These are phyloP conservation scores for Cancer borealis DNA, from an alignment of 2,888 invertebrate species.

Conservation along the genomic window DNA sequence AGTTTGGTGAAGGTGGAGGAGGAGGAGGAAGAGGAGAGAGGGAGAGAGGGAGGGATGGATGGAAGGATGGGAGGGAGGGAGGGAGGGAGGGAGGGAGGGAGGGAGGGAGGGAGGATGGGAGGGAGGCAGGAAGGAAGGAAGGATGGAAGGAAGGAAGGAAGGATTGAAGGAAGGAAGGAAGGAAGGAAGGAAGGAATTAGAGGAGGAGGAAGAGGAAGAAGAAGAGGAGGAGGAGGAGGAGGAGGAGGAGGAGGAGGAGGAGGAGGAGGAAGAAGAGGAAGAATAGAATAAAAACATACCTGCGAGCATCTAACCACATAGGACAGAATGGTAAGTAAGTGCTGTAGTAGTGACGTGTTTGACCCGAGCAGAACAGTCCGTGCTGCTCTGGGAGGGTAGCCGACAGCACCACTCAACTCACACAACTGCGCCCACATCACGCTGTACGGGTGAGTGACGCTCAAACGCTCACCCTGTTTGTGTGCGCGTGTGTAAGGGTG, in stretches of 20 bases:
- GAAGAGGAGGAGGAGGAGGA: no score
- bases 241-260: neutral
- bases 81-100: no score
- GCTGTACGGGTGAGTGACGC: slow-evolving; percentile 88
- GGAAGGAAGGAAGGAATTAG: no score
- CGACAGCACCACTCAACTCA: slow-evolving; percentile 92
- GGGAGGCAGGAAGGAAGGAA: no score
- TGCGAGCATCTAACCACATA: slow-evolving; percentile 93
- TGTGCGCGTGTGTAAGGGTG: neutral
- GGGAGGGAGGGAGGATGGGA: neutral
- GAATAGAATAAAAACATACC: slow-evolving; percentile 80
- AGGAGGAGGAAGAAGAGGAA: neutral
- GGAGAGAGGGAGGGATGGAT: neutral
- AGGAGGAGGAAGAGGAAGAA: no score
- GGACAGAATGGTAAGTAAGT: slow-evolving; percentile 88
- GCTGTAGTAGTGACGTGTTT: slow-evolving; percentile 85
- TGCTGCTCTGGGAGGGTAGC: slow-evolving; percentile 87
- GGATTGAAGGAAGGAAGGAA: no score
- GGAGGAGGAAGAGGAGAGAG: no score
- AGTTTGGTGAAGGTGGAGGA: no score
- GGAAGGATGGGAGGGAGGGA: neutral
- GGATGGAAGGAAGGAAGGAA: no score
- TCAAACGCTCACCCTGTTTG: slow-evolving; percentile 81
- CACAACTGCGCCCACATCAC: slow-evolving; percentile 94
- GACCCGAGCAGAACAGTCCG: slow-evolving; percentile 86